Conservation (phyloP, 2,113 vertebrate species). For the Donacobius atricapilla region DNA sequence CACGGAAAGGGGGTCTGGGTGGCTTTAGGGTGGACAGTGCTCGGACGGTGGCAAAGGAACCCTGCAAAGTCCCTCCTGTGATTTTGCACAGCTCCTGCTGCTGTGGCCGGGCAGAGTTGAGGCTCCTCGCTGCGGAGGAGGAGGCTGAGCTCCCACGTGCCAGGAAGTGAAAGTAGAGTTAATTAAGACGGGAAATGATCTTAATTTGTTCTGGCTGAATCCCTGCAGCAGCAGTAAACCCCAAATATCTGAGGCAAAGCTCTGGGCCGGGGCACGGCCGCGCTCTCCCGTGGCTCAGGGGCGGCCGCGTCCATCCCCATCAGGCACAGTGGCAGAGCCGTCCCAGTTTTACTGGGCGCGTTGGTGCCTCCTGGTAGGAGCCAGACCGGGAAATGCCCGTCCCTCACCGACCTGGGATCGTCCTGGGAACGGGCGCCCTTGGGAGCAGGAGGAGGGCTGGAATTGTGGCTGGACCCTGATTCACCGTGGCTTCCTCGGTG, state of each 20-base stretch:
- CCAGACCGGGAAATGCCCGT: neutral
- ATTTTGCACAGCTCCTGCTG: fast-evolving
- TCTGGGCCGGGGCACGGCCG: fast-evolving
- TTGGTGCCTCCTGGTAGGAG: neutral
- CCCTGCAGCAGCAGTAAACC: neutral
- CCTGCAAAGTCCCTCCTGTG: neutral
- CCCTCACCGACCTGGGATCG: neutral
- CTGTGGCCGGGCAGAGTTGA: neutral
- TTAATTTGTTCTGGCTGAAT: neutral
- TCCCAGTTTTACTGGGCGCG: neutral
- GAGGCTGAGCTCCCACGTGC: neutral
- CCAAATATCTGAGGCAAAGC: neutral
- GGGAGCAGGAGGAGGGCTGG: neutral
- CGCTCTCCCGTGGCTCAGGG: fast-evolving
- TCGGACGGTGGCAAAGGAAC: fast-evolving
- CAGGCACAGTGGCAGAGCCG: neutral
- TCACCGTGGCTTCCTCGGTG: fast-evolving
- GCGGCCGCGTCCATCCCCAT: no score
- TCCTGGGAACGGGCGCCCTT: fast-evolving
- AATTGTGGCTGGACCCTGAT: fast-evolving
- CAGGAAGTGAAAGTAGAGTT: neutral
- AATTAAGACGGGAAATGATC: neutral
- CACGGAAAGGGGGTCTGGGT: fast-evolving
- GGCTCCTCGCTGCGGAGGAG: fast-evolving
- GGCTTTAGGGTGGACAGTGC: neutral